Base-by-base conservation (phyloP, 2,888 invertebrate genomes). In the Sepiola atlantica region DNA sequence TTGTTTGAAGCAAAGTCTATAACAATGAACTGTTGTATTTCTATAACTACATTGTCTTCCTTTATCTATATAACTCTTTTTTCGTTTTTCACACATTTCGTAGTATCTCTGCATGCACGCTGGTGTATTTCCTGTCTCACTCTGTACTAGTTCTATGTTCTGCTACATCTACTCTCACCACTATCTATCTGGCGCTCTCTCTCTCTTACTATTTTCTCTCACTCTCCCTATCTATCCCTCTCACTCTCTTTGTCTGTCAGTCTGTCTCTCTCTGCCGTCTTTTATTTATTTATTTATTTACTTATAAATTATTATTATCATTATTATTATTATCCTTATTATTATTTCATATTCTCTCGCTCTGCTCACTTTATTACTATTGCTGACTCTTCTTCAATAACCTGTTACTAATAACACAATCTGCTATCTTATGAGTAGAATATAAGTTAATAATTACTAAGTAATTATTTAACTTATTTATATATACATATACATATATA, bases 11-110 rank as follows among this genome's bases (percentile, higher is more conserved):
- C 28, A n/a, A 77, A 32, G n/a, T 77, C n/a, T 28, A 77, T n/a
- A 77, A 32, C n/a, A 77, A 77, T 14, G 77, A 77, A 77, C 32
- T 77, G 77, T 77, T 77, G 77, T 77, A 77, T 77, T 77, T 77
- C 32, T n/a, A 32, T n/a, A 77, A 77, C 77, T n/a, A 77, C 32
- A 77, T n/a, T 92, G 92, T 92, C 45, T 54, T 32, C 54, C 18
- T 92, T n/a, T 92, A 92, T 55, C 21, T 92, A 35, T 91, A 45
- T 45, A 45, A 45, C 45, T 45, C 45, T 91, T 92, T 92, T 92
- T 92, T 92, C 92, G 45, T 45, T 92, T 92, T 92, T 92, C 92
- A 92, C 92, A 92, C 92, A 92, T 92, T 92, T 92, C 77, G 92
- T 92, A 92, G 92, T 92, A 92, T 55, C 77, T 92, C 45, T 92